Evolutionary conservation across 2,113 vertebrate genomes (phyloP).

Genomic region (Rhabdomys dilectus): DNA sequence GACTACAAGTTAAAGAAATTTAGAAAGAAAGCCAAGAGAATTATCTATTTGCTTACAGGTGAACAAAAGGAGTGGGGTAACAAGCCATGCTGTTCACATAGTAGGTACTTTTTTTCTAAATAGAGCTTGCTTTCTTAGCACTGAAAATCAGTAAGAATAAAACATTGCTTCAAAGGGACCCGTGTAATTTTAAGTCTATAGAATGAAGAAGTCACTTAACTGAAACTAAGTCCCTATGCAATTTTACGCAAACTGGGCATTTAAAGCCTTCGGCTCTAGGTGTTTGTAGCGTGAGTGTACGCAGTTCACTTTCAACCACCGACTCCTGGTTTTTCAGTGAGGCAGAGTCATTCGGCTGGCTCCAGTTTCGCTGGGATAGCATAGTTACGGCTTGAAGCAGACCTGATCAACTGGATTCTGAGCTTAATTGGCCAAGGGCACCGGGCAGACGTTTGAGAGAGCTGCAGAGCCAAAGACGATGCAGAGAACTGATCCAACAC

Average conservation of each 20-base stretch:
- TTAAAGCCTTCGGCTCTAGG: background rate
- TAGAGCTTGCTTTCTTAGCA: background rate
- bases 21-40: constrained; percentile 15
- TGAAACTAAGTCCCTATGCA: background rate
- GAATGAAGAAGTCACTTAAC: background rate
- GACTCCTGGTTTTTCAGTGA: constrained; percentile 12
- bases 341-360: background rate
- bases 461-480: background rate
- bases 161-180: background rate
- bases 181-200: background rate
- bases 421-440: constrained; percentile 12
- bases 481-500: background rate
- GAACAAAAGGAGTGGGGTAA: background rate
- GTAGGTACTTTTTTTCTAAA: background rate
- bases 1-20: background rate
- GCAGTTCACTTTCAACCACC: background rate
- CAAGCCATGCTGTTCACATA: background rate
- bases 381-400: constrained; percentile 52
- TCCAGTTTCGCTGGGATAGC: constrained; percentile 55
- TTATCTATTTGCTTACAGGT: constrained; percentile 37
- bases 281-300: background rate
- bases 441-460: background rate
- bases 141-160: background rate
- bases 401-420: constrained; percentile 68
- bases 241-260: background rate